Base-by-base conservation (phyloP, 2,113 vertebrate species). In the Podarcis muralis region DNA sequence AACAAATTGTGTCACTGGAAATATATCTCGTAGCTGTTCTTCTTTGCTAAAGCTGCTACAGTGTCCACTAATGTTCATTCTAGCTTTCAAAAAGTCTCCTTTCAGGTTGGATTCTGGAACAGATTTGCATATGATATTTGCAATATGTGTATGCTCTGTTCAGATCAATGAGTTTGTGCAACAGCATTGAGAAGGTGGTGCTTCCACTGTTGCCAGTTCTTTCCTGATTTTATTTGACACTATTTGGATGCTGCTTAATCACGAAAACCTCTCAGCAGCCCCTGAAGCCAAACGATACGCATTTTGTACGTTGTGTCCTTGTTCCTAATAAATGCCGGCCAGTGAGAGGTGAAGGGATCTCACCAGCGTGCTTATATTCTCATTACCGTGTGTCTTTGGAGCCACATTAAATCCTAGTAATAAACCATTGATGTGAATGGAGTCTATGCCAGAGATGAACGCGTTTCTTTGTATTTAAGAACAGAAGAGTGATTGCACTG, bases 51-150 rank as follows among this genome's bases (percentile, higher is more conserved):
- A 87, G 18, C 20, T 74, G 71, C 37, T 25, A 27, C 9, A 22
- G 0, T 74, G 76, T 68, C 18, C 27, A 16, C 48, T 32, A 0
- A 78, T 43, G 89, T 0, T 0, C 0, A 0, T 62, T 27, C 32
- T 78, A 35, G n/a, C 2, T n/a, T 62, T 0, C 0, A 84, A 69
- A 62, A 85, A 35, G 13, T 78, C 53, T 35, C 75, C 9, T 81
- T 71, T 40, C 78, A 85, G 2, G 48, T 20, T 65, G n/a, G 59
- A 75, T 23, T 0, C 0, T 18, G 37, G 81, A 15, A 82, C 32
- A 57, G 62, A 53, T 89, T 80, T 83, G 32, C n/a, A 27, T 69
- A 68, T 37, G 16, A 37, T 16, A 8, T 20, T 27, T 1, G 35
- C 75, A 92, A 37, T 84, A 65, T 84, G 20, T 15, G 43, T 71